Evolutionary conservation across 2,113 vertebrate genomes (phyloP), one percentile per base, ranked within the genome.

Genomic region (Engystomops pustulosus): DNA sequence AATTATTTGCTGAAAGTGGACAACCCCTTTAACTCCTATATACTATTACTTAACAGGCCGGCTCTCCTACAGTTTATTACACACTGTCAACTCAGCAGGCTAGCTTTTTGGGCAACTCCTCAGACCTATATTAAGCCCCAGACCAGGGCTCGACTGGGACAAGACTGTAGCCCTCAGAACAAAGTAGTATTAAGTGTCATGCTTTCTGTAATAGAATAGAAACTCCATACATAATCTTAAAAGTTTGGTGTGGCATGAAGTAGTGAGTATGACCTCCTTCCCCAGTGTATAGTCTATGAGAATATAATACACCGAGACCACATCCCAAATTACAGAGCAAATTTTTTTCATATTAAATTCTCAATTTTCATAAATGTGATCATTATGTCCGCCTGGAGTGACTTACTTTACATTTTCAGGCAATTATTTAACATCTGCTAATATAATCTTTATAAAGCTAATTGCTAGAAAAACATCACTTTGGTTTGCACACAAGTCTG

Each of bases 401-500:
- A 27, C 44, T 77, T 25, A 41, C 69, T n/a, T 47, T 83, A 18
- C 41, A 68, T 68, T 34, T 51, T 55, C 62, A 75, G 62, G 74
- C 74, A 68, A 53, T 69, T 69, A 38, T 78, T 69, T 62, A 55
- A 69, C 82, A 77, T 84, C 82, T 84, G 82, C 74, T 75, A 69
- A 78, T 68, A 78, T 7, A 60, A 83, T 84, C 60, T 49, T 47
- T 78, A 55, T 36, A 18, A 34, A 67, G 17, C 47, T 44, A 84
- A 84, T 78, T 78, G 82, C 67, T 84, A 44, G 34, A 32, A 78
- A 84, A 84, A 84, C 82, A 84, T 69, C 53, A 34, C 0, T 58
- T 18, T 69, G 25, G 62, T 67, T 53, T 68, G 23, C n/a, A 25
- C 74, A 4, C 82, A 69, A 44, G 10, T 84, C 72, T 84, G 82